phyloP scores from a whole-genome alignment of 2,888 invertebrate genomes.

The Mayetiola destructor region DNA sequence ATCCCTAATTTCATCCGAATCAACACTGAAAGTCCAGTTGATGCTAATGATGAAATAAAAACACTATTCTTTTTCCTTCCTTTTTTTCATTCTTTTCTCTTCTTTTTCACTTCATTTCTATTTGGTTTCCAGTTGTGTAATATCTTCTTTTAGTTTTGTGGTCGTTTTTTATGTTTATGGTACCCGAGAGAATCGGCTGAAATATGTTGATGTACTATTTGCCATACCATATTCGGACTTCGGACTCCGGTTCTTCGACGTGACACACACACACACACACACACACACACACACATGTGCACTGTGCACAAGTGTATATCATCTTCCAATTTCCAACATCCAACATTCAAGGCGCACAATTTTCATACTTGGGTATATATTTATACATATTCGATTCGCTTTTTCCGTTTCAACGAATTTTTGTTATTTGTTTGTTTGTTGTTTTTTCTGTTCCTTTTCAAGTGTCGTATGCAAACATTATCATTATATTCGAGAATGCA shows the following conservation, averaged over 20 bases:
- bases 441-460: no score
- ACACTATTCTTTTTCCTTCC: neutral
- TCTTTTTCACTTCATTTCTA: neutral
- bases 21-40: neutral
- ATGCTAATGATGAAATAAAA: neutral
- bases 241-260: neutral
- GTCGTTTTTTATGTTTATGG: slow-evolving; percentile 8
- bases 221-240: no score
- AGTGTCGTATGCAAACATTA: slow-evolving; percentile 8
- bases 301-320: slow-evolving; percentile 9
- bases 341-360: no score
- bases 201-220: neutral
- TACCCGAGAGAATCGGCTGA: slow-evolving; percentile 3
- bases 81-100: neutral
- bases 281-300: neutral
- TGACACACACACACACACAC: slow-evolving; percentile 1
- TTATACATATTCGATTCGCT: neutral
- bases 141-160: no score
- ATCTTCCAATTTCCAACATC: no score
- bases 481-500: no score
- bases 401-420: neutral
- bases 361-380: no score
- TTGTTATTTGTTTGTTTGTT: no score
- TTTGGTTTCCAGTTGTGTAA: no score
- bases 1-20: neutral